Evolutionary conservation across 2,113 vertebrate genomes (phyloP).

Genomic region (Pipa parva): DNA sequence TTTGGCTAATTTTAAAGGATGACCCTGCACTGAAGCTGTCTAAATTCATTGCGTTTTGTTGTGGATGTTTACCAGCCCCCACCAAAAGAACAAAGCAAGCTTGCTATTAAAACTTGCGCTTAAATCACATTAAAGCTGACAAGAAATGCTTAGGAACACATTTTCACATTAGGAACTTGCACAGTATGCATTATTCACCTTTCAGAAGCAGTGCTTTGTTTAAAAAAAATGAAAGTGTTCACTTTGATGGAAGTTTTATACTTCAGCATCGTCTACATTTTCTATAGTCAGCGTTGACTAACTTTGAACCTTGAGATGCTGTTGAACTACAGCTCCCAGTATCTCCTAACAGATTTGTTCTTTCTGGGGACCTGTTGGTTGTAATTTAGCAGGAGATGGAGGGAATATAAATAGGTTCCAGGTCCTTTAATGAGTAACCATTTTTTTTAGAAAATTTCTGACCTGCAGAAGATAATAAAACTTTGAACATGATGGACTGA

Average conservation of each 20-base stretch:
- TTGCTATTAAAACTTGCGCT: slow-evolving; percentile 1
- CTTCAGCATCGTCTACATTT: too few species aligned
- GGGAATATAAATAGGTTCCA: too few species aligned
- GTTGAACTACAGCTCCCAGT: too few species aligned
- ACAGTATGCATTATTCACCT: neutral
- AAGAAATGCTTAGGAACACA: slow-evolving; percentile 9
- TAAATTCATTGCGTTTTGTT: neutral
- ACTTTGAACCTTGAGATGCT: too few species aligned
- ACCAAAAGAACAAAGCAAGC: slow-evolving; percentile 2
- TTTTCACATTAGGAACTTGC: slow-evolving; percentile 7
- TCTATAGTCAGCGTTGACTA: too few species aligned
- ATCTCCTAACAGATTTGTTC: too few species aligned
- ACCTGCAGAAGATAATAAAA: too few species aligned
- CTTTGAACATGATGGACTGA: too few species aligned
- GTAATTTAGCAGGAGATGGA: too few species aligned
- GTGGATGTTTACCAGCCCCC: slow-evolving; percentile 22
- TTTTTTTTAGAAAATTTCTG: too few species aligned
- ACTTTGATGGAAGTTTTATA: neutral
- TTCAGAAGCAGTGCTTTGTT: neutral
- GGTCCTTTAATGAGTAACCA: too few species aligned
- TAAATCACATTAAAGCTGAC: slow-evolving; percentile 27
- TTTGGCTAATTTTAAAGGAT: slow-evolving; percentile 5
- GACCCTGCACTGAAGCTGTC: neutral
- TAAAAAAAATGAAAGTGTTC: neutral
- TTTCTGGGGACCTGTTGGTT: too few species aligned